Conservation (phyloP, 2,113 vertebrate genomes). For the Osmerus eperlanus region DNA sequence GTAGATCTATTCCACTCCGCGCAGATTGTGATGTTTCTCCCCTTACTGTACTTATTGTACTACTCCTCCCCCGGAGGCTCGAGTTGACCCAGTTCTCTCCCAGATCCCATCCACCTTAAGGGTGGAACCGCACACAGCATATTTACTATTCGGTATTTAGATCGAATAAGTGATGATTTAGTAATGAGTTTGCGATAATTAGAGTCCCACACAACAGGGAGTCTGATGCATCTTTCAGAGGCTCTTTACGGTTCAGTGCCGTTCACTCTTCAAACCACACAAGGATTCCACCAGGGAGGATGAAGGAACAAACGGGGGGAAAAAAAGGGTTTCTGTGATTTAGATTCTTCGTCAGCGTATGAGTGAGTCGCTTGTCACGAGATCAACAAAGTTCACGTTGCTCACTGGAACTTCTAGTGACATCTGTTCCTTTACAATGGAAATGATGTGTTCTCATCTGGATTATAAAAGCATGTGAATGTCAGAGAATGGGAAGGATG, state of each 20-base stretch:
- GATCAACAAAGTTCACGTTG: background rate
- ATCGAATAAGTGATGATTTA: conserved; percentile 64
- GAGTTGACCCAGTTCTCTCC: conserved; percentile 65
- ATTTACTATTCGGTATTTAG: conserved; percentile 59
- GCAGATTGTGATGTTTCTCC: conserved; percentile 44
- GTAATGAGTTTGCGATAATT: conserved; percentile 65
- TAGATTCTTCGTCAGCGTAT: background rate
- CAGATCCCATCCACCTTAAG: conserved; percentile 46
- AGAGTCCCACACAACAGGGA: conserved; percentile 25
- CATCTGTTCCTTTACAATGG: background rate
- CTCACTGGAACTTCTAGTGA: background rate
- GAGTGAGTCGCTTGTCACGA: background rate
- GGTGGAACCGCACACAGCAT: conserved; percentile 44
- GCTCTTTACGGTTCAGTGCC: background rate
- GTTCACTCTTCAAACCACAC: background rate
- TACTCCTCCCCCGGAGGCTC: conserved; percentile 31
- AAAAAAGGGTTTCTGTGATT: background rate
- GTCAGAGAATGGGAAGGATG: background rate
- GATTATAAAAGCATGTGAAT: background rate
- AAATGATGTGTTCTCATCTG: background rate
- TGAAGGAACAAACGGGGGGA: background rate
- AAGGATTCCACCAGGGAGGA: background rate
- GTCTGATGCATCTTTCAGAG: conserved; percentile 30
- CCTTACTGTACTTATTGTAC: too few relatives aligned
- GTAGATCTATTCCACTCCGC: conserved; percentile 55